Conservation (phyloP, 2,797 vertebrate genomes). For the Liasis olivaceus region DNA sequence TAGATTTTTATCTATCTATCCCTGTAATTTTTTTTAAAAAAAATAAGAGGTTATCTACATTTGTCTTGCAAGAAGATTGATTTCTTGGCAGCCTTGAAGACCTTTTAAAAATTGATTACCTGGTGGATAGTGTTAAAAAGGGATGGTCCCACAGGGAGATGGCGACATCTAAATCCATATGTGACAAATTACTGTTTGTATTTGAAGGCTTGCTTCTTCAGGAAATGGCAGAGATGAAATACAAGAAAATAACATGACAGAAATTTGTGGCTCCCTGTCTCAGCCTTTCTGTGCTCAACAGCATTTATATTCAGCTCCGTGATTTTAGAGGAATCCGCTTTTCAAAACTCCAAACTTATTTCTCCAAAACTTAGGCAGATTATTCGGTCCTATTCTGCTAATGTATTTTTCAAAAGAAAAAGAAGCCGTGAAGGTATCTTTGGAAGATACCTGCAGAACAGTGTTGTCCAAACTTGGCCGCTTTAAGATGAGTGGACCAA, state of each 20-base stretch:
- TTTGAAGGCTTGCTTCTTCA: conserved; percentile 56
- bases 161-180: conserved; percentile 66
- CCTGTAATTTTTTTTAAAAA: conserved; percentile 66
- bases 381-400: conserved; percentile 55
- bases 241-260: conserved; percentile 62
- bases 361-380: conserved; percentile 52
- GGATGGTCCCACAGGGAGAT: conserved; percentile 66
- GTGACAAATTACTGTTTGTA: conserved; percentile 68
- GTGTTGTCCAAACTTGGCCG: no score
- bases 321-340: conserved; percentile 46
- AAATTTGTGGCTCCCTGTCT: conserved; percentile 67
- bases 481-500: no score
- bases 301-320: conserved; percentile 57
- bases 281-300: conserved; percentile 50
- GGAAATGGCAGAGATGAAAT: conserved; percentile 63
- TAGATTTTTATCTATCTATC: conserved; percentile 43
- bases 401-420: conserved; percentile 51
- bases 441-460: neutral
- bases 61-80: conserved; percentile 67
- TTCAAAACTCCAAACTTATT: conserved; percentile 53
- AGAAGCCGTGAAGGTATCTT: conserved; percentile 46
- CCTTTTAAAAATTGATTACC: conserved; percentile 60
- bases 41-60: conserved; percentile 63
- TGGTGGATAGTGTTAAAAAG: conserved; percentile 64
- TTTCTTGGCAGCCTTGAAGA: conserved; percentile 64